Evolutionary conservation across 2,888 invertebrate species (phyloP), one percentile per base, ranked within the genome.

Genomic region (Pemphredon lugubris): DNA sequence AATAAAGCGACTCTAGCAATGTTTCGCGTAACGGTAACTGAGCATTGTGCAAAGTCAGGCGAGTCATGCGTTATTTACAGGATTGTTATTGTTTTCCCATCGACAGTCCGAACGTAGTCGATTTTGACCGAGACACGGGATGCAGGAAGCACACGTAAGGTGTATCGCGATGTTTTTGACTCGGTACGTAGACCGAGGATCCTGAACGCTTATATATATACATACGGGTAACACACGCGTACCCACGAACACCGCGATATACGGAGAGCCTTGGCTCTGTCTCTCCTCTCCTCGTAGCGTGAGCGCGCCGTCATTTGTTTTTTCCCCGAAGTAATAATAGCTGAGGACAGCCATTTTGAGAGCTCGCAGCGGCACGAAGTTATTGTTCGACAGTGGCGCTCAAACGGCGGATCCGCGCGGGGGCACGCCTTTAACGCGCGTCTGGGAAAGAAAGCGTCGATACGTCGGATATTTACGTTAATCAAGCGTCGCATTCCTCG

Each of bases 271-370:
- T 81, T 81, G 81, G 80, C 75, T 80, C 76, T 74, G 58, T 73
- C 73, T 80, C 77, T 75, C 60, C 65, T 66, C 77, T 68, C 55
- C 70, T 67, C 77, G 77, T 75, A 83, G 82, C 84, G 76, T 82
- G 81, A 84, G 83, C 80, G 78, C 84, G 82, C 80, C 83, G 81
- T 84, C 84, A 80, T 85, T 85, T 85, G 82, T 84, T 85, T 84
- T 83, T 83, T 79, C 82, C 81, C 83, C 84, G 86, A 86, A 88
- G 88, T 88, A 89, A 89, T 89, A 89, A 89, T 88, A 89, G 88
- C 88, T 87, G 87, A 88, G 88, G 88, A 89, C 88, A 89, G 88
- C 88, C 88, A 89, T 89, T 88, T 89, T 89, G 88, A 88, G 88
- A 87, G 87, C 86, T 87, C 87, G 81, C 85, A 82, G 86, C 84